Evolutionary conservation across 2,113 vertebrate species (phyloP).

Genomic region (Anarrhichthys ocellatus): DNA sequence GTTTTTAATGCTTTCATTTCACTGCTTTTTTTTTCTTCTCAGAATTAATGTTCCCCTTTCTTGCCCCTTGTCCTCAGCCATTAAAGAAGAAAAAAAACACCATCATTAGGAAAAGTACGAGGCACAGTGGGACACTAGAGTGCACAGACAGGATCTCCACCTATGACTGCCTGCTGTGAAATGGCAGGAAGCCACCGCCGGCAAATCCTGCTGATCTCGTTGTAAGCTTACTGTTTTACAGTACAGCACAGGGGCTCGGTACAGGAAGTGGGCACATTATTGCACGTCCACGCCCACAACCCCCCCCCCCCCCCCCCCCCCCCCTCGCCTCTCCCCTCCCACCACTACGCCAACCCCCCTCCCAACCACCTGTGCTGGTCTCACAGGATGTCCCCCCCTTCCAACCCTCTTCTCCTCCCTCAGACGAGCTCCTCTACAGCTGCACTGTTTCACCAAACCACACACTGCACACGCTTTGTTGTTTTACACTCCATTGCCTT

Average conservation of each 20-base stretch:
- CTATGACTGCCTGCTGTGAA: conserved; percentile 74
- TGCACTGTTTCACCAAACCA: conserved; percentile 73
- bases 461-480: conserved; percentile 58
- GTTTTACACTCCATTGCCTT: conserved; percentile 67
- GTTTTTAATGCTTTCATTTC: conserved; percentile 11
- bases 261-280: conserved; percentile 89
- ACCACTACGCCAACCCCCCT: conserved; percentile 51
- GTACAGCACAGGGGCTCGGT: conserved; percentile 61
- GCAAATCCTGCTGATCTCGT: conserved; percentile 73
- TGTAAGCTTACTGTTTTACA: conserved; percentile 73
- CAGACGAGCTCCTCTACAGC: conserved; percentile 67
- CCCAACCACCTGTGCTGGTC: conserved; percentile 89
- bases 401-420: conserved; percentile 36
- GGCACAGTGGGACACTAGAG: conserved; percentile 61
- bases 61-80: background rate
- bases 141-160: conserved; percentile 73
- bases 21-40: background rate
- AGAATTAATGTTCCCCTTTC: conserved; percentile 4
- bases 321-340: conserved; percentile 6
- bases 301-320: conserved; percentile 71
- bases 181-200: conserved; percentile 58
- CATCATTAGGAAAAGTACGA: conserved; percentile 45
- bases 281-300: conserved; percentile 77
- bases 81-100: background rate
- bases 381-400: conserved; percentile 86